Percentiles rank a stretch among this genome's conserved stretches.
phyloP scores from a whole-genome alignment of 2,113 vertebrate species.

The Vicugna pacos region DNA sequence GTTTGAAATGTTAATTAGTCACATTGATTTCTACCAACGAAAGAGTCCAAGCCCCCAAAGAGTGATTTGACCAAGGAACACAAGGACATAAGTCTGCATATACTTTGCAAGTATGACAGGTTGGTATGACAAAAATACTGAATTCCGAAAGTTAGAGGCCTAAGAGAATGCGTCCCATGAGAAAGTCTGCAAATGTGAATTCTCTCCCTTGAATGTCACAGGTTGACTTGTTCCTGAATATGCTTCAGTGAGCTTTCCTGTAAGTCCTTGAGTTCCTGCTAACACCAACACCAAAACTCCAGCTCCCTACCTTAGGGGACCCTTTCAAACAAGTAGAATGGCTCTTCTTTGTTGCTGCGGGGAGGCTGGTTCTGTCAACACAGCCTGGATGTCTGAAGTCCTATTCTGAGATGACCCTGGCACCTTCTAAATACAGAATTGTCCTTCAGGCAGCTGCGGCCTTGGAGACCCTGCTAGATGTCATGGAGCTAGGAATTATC shows the following conservation, averaged over 20 bases:
- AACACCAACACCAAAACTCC: background rate
- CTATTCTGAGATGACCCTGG: conserved; percentile 70
- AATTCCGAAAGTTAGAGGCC: background rate
- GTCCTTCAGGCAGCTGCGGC: conserved; percentile 60
- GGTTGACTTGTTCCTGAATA: background rate
- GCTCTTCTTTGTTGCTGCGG: background rate
- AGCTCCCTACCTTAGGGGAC: background rate
- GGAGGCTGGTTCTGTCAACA: conserved; percentile 20
- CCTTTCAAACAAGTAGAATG: background rate
- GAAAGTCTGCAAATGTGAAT: background rate
- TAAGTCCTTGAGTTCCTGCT: background rate
- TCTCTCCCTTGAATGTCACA: background rate
- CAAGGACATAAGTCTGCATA: background rate
- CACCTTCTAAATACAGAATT: conserved; percentile 60
- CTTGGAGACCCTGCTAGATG: conserved; percentile 45
- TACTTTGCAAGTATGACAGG: background rate
- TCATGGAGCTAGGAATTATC: conserved; percentile 22
- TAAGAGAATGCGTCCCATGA: background rate
- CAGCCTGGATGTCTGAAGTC: background rate
- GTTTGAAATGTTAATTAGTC: background rate
- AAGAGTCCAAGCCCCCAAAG: background rate
- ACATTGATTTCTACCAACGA: background rate
- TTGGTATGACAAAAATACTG: background rate
- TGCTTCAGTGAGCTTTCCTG: background rate
- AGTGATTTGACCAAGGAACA: background rate